Base-by-base conservation (phyloP, 1,140 invertebrate species). In the Brachionus calyciflorus region DNA sequence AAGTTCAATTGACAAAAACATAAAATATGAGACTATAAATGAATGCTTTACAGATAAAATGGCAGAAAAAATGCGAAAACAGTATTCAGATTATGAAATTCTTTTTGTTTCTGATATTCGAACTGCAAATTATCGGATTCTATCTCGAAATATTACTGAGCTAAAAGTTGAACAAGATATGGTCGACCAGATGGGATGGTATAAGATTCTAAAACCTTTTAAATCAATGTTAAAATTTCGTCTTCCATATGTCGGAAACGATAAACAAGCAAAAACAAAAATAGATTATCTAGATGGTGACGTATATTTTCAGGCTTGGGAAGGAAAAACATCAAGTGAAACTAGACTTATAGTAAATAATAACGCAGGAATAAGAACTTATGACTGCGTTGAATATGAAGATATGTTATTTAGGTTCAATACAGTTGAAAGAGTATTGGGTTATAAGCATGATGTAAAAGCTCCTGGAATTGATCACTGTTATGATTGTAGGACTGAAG, bases 41-140 rank as follows among this genome's bases (percentile, higher is more conserved):
- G 49, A 53, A 53, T 53, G 49, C 17, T 53, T 53, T 53, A 53
- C 49, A 21, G 49, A 53, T 21, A 53, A 53, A 53, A 53, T 53
- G 49, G 49, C 49, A 9, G 49, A 53, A 53, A 24, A 19, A 53
- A 53, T 53, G 19, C 49, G 49, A 19, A 53, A 53, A 10, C 6
- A 12, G 17, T 53, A 53, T 53, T 24, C 49, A 6, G 14, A 4
- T 7, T 24, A 53, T 53, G 49, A 53, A 53, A 53, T 53, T 53
- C 49, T 53, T 53, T 53, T 53, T 12, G 49, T 53, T 5, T 53
- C 49, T 6, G 49, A 53, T 24, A 53, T 53, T 53, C 49, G 49
- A 10, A 53, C 49, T 53, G 49, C 49, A 19, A 53, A 53, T 24
- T 53, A 53, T 24, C 21, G 49, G 26, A 53, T 53, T 53, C 26